A percentile compares a stretch with the other conserved stretches of the same genome.
These are phyloP conservation scores for Protaetia brevitarsis DNA, from an alignment of 1,140 invertebrate species.

Conservation along the genomic window DNA sequence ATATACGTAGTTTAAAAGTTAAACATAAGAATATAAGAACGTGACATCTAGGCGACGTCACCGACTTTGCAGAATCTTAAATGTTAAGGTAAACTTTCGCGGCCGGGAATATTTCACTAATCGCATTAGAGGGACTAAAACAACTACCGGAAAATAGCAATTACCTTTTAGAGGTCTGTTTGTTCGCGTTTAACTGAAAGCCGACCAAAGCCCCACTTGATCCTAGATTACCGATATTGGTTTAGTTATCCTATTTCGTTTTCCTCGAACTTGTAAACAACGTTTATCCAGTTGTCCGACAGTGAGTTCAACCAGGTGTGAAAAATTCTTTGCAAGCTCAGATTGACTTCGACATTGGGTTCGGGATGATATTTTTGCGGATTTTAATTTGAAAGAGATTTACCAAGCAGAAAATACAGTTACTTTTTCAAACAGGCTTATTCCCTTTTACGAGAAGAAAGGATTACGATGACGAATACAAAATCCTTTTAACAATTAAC, in stretches of 20 bases:
- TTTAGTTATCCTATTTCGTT: slow-evolving; percentile 19
- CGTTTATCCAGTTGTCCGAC: slow-evolving; percentile 18
- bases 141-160: slow-evolving; percentile 22
- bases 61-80: neutral
- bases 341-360: slow-evolving; percentile 14
- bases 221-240: slow-evolving; percentile 30
- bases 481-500: too few species aligned
- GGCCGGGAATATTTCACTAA: slow-evolving; percentile 13
- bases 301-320: slow-evolving; percentile 21
- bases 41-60: neutral
- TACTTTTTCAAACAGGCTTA: neutral
- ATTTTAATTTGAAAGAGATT: slow-evolving; percentile 16
- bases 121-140: slow-evolving; percentile 30
- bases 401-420: neutral
- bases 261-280: slow-evolving; percentile 11
- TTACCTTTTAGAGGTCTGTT: slow-evolving; percentile 7
- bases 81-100: neutral
- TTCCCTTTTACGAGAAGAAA: neutral
- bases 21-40: too few species aligned
- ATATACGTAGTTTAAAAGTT: too few species aligned
- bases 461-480: too few species aligned
- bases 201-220: slow-evolving; percentile 20
- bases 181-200: neutral
- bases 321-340: slow-evolving; percentile 22
- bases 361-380: slow-evolving; percentile 4